phyloP scores from a whole-genome alignment of 2,888 invertebrate genomes.

The Falcaria lacertinaria region DNA sequence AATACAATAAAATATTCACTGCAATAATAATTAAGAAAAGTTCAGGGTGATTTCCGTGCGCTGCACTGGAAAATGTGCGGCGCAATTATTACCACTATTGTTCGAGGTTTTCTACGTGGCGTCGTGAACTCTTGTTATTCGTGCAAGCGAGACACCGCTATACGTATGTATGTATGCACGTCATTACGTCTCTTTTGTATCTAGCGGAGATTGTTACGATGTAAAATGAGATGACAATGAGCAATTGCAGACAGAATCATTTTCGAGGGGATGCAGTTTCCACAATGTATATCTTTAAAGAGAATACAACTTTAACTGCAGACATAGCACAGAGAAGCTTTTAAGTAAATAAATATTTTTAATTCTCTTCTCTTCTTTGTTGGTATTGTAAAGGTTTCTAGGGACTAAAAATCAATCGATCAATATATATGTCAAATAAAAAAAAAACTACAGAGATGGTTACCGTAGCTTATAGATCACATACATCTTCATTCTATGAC shows the following conservation, averaged over 20 bases:
- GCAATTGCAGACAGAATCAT: slow-evolving; percentile 33
- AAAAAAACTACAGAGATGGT: too few species aligned
- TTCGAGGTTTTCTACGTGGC: slow-evolving; percentile 28
- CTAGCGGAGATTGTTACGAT: slow-evolving; percentile 17
- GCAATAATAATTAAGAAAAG: slow-evolving; percentile 42
- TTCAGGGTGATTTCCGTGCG: slow-evolving; percentile 42
- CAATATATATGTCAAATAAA: too few species aligned
- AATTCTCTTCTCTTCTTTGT: too few species aligned
- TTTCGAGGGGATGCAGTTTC: slow-evolving; percentile 9
- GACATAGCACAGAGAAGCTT: too few species aligned
- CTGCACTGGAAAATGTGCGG: slow-evolving; percentile 52
- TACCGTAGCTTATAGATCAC: too few species aligned
- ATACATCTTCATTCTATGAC: too few species aligned
- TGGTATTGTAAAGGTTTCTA: too few species aligned
- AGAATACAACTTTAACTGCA: too few species aligned
- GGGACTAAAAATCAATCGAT: too few species aligned
- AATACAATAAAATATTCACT: slow-evolving; percentile 10
- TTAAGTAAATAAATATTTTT: too few species aligned
- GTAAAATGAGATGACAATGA: slow-evolving; percentile 19
- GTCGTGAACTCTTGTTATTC: slow-evolving; percentile 11
- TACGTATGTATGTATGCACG: slow-evolving; percentile 4
- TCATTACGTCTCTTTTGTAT: slow-evolving; percentile 20
- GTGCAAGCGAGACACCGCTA: slow-evolving; percentile 15
- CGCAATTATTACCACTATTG: slow-evolving; percentile 56
- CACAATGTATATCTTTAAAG: too few species aligned